A percentile compares a stretch with the other conserved stretches of the same genome.
These are phyloP conservation scores for Microplitis mediator DNA, from an alignment of 1,140 invertebrate species.

Conservation along the genomic window DNA sequence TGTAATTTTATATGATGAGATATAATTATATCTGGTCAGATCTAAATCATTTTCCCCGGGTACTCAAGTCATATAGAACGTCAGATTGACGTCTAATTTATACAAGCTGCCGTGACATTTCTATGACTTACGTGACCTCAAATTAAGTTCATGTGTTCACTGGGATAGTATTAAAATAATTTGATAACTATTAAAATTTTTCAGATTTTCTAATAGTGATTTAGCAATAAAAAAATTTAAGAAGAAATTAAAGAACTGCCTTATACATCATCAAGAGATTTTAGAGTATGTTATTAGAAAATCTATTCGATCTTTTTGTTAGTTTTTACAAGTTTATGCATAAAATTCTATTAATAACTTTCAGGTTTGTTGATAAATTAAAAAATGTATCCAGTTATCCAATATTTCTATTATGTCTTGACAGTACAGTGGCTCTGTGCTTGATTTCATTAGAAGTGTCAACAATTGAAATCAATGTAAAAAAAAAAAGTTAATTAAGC, in stretches of 20 bases:
- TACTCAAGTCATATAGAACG: too few species aligned
- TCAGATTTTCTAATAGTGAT: conserved; percentile 23
- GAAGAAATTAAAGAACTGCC: conserved; percentile 14
- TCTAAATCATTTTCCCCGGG: too few species aligned
- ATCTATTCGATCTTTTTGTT: neutral
- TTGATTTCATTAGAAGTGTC: neutral
- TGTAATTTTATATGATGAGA: too few species aligned
- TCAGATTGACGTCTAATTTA: too few species aligned
- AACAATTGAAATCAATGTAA: neutral
- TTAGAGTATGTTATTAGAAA: neutral
- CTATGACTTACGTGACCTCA: too few species aligned
- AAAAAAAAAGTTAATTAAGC: too few species aligned
- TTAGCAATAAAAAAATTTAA: conserved; percentile 12
- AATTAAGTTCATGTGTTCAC: too few species aligned
- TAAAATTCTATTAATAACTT: neutral
- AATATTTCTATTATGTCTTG: neutral
- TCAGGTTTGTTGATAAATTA: conserved; percentile 3
- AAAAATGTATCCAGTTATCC: neutral
- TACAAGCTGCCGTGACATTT: too few species aligned
- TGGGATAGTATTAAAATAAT: too few species aligned
- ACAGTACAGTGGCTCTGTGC: neutral
- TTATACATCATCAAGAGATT: conserved; percentile 6
- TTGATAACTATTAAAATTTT: neutral
- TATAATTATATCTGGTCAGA: too few species aligned
- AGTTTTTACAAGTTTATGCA: too few species aligned